These are phyloP conservation scores for Polyergus mexicanus DNA, from an alignment of 1,140 invertebrate species.

Conservation along the genomic window DNA sequence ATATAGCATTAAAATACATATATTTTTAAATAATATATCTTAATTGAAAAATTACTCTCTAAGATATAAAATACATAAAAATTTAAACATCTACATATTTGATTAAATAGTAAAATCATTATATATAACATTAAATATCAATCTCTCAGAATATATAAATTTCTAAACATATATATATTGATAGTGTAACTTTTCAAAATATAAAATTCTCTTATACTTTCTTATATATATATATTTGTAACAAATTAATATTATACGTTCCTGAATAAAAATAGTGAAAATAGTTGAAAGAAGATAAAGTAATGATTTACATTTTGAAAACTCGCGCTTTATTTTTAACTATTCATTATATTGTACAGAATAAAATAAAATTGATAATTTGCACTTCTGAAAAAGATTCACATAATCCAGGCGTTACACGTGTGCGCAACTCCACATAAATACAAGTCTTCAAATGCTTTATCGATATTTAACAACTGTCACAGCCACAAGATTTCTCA, in stretches of 20 bases:
- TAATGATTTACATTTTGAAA: neutral
- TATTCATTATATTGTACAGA: conserved; percentile 23
- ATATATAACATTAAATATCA: too few relatives aligned
- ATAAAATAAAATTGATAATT: conserved; percentile 25
- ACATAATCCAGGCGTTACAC: neutral
- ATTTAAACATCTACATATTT: too few relatives aligned
- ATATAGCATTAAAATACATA: too few relatives aligned
- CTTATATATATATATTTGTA: neutral
- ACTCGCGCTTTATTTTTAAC: conserved; percentile 53
- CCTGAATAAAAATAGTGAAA: neutral
- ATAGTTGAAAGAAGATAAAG: neutral
- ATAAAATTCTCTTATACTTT: too few relatives aligned
- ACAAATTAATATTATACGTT: neutral
- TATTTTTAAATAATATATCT: too few relatives aligned
- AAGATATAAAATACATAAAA: too few relatives aligned
- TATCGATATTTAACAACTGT: conserved; percentile 42
- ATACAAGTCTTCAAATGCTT: conserved; percentile 48
- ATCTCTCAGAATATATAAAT: too few relatives aligned
- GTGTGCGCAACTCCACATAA: neutral
- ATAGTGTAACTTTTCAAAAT: too few relatives aligned
- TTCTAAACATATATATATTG: too few relatives aligned
- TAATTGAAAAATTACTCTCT: too few relatives aligned
- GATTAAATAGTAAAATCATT: too few relatives aligned
- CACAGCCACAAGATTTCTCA: conserved; percentile 39
- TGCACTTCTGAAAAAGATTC: neutral